A percentile compares a stretch with the other conserved stretches of the same genome.
These are phyloP conservation scores for Ciconia maguari DNA, from an alignment of 2,113 vertebrate genomes.

Conservation along the genomic window DNA sequence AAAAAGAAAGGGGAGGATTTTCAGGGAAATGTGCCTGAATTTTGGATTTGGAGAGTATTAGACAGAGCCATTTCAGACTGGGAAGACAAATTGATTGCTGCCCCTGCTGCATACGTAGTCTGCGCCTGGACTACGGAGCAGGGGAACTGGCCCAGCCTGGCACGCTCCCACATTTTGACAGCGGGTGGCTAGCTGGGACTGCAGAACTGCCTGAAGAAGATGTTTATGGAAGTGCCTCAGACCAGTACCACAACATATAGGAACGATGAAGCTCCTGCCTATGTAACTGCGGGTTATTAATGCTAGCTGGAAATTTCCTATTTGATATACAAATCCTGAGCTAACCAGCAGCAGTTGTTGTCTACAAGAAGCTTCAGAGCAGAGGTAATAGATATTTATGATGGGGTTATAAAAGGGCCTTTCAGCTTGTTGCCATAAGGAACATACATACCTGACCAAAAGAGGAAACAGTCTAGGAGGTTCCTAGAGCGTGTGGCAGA, in stretches of 20 bases:
- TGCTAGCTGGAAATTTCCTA: not conserved
- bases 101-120: rapidly evolving
- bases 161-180: not conserved
- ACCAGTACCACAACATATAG: not conserved
- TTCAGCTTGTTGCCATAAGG: not conserved
- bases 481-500: no score
- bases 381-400: not conserved
- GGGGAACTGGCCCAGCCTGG: not conserved
- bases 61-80: not conserved
- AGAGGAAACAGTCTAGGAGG: no score
- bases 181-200: not conserved
- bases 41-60: not conserved
- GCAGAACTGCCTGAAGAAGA: not conserved
- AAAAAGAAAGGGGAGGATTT: not conserved
- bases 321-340: not conserved
- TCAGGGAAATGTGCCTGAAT: not conserved
- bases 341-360: not conserved
- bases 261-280: not conserved
- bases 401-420: not conserved
- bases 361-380: not conserved
- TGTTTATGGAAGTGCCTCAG: not conserved
- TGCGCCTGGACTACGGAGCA: not conserved
- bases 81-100: not conserved
- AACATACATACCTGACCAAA: not conserved
- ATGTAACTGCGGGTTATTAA: not conserved